Evolutionary conservation across 2,797 vertebrate genomes (phyloP).

Genomic region (Zalophus californianus): DNA sequence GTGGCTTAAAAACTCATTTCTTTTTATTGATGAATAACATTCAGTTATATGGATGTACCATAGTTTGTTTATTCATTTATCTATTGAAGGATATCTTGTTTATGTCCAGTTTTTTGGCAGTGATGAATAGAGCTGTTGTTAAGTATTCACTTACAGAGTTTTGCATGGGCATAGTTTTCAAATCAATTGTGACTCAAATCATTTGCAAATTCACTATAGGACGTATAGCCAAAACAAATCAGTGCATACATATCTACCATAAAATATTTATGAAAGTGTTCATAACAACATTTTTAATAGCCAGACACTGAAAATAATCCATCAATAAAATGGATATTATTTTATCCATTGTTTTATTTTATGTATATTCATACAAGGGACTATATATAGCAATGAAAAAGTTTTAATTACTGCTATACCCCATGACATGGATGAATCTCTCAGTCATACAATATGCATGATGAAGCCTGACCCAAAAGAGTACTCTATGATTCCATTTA

Average conservation of each 20-base stretch:
- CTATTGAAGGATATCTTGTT: background rate
- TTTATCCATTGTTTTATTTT: conserved; percentile 52
- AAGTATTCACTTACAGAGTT: background rate
- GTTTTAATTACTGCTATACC: background rate
- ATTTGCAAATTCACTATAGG: background rate
- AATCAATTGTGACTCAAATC: background rate
- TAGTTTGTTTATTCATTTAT: background rate
- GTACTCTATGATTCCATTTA: background rate
- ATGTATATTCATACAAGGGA: background rate
- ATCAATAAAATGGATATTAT: background rate
- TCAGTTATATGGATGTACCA: background rate
- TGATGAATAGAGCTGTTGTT: background rate
- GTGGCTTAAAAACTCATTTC: background rate
- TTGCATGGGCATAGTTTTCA: background rate
- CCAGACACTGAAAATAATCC: background rate
- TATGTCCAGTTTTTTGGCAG: background rate
- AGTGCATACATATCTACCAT: background rate
- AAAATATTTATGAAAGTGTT: background rate
- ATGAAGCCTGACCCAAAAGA: background rate
- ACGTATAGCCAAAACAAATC: background rate
- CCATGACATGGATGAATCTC: background rate
- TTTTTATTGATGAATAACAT: background rate
- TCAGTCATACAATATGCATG: background rate
- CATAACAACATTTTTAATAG: background rate
- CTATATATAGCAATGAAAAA: background rate